A percentile compares a stretch with the other conserved stretches of the same genome.
Conservation (phyloP, 2,113 vertebrate species). For the Pyrgilauda ruficollis region DNA sequence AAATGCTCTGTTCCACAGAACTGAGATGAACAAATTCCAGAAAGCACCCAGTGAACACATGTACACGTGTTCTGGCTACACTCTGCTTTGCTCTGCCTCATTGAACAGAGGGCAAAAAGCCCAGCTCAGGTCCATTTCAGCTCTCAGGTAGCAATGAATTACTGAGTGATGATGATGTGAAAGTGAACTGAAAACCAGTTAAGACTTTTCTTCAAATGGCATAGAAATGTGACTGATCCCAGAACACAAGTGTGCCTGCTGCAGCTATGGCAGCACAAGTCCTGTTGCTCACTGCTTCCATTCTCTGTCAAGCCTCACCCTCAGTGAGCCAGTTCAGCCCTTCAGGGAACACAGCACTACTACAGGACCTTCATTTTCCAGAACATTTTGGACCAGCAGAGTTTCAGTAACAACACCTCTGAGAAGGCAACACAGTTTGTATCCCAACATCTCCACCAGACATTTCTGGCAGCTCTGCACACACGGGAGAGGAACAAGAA, state of each 20-base stretch:
- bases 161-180: background rate
- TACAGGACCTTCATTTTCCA: background rate
- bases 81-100: background rate
- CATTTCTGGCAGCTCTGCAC: background rate
- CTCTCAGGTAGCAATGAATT: background rate
- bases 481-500: background rate
- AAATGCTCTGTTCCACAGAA: background rate
- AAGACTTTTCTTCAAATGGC: background rate
- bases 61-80: background rate
- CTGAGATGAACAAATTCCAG: background rate
- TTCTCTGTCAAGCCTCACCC: background rate
- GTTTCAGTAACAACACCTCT: background rate
- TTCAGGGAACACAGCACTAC: background rate
- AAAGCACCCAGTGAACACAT: background rate
- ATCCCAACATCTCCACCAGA: background rate
- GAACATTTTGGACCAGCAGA: background rate
- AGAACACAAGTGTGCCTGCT: background rate
- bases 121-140: background rate
- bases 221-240: background rate
- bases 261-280: background rate
- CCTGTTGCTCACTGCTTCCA: background rate
- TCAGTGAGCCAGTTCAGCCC: background rate
- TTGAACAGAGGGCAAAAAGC: background rate
- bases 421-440: background rate
- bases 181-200: background rate